These are phyloP conservation scores for Vicugna pacos DNA, from an alignment of 2,113 vertebrate genomes.

Conservation along the genomic window DNA sequence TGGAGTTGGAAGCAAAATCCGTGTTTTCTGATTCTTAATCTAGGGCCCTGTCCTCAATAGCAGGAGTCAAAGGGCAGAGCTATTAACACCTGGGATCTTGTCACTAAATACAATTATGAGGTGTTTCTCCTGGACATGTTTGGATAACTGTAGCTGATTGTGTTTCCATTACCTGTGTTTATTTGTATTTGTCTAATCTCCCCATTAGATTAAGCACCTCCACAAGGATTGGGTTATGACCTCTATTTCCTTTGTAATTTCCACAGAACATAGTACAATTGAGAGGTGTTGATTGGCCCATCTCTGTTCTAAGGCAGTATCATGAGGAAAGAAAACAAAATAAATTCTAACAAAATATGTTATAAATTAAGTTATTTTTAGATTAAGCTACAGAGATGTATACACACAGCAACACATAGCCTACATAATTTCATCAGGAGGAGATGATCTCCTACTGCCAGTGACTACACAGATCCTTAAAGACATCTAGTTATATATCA, in stretches of 20 bases:
- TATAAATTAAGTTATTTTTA: slow-evolving; percentile 42
- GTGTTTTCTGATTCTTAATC: background rate
- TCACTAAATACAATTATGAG: slow-evolving; percentile 56
- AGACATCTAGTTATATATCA: slow-evolving; percentile 1
- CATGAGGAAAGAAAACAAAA: slow-evolving; percentile 40
- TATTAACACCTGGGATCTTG: slow-evolving; percentile 36
- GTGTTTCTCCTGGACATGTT: slow-evolving; percentile 33
- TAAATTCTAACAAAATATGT: slow-evolving; percentile 46
- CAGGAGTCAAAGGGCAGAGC: slow-evolving; percentile 1
- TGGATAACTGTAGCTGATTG: slow-evolving; percentile 40
- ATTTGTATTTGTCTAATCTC: slow-evolving; percentile 47
- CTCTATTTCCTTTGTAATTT: slow-evolving; percentile 69
- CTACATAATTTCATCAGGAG: background rate
- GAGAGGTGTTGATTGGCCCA: slow-evolving; percentile 24
- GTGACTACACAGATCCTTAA: background rate
- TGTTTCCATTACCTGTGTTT: slow-evolving; percentile 50
- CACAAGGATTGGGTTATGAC: slow-evolving; percentile 32
- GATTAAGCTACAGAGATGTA: background rate
- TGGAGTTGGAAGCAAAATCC: background rate
- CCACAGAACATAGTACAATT: slow-evolving; percentile 1
- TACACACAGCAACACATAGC: background rate
- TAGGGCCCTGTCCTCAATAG: background rate
- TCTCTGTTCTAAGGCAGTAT: slow-evolving; percentile 37
- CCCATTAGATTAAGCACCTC: slow-evolving; percentile 41
- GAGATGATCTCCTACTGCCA: background rate